phyloP scores from a whole-genome alignment of 2,113 vertebrate genomes.

The Leiothrix lutea region DNA sequence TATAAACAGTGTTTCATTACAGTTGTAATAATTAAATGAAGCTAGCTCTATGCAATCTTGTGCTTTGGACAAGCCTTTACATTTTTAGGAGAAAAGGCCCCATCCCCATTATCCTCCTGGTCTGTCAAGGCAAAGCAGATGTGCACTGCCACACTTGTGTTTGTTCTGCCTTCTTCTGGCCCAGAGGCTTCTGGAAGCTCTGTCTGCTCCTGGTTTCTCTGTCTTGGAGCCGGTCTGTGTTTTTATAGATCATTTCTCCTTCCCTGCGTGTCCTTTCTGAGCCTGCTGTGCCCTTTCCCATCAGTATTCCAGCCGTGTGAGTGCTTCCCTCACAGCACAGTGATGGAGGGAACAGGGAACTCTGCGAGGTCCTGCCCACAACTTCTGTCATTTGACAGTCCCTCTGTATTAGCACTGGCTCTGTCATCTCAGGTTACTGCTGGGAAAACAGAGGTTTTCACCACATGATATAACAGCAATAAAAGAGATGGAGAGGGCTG shows the following conservation, averaged over 20 bases:
- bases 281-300: background rate
- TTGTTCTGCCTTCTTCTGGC: background rate
- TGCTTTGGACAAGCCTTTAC: background rate
- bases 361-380: background rate
- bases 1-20: background rate
- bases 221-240: background rate
- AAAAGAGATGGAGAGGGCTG: background rate
- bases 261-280: background rate
- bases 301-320: background rate
- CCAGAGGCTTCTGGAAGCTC: background rate
- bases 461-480: background rate
- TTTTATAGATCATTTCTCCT: background rate
- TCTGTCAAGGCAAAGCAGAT: background rate
- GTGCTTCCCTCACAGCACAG: background rate
- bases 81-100: background rate
- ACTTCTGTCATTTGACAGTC: background rate
- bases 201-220: background rate
- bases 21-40: background rate
- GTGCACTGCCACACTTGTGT: accelerated
- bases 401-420: background rate
- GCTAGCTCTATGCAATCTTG: background rate
- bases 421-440: background rate
- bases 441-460: background rate
- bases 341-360: background rate
- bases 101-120: background rate